These are phyloP conservation scores for Eilema griseolum DNA, from an alignment of 2,888 invertebrate species.

Conservation along the genomic window DNA sequence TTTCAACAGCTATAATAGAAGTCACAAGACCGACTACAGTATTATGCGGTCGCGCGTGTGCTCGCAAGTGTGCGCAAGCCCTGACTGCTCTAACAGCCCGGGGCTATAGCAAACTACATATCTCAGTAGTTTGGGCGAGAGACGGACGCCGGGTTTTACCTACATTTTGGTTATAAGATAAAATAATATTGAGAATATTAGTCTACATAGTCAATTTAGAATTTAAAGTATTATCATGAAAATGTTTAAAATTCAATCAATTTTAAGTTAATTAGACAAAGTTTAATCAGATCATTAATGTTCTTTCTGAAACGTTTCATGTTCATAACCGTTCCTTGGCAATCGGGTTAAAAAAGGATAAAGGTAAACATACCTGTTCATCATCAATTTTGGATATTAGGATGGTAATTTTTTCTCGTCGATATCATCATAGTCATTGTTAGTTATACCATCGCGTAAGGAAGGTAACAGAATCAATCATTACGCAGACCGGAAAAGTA, in stretches of 20 bases:
- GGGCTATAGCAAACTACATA: no score
- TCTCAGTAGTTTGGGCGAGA: no score
- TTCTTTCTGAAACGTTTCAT: neutral
- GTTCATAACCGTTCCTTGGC: neutral
- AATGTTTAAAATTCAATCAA: neutral
- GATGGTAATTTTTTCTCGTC: neutral
- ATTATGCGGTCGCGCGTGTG: no score
- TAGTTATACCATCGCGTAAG: neutral
- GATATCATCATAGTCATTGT: slow-evolving; percentile 1
- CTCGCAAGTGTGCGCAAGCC: no score
- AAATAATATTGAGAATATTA: neutral
- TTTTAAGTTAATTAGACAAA: no score
- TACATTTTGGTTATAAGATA: neutral
- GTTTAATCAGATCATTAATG: neutral
- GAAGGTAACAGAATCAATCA: neutral
- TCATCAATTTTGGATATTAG: neutral
- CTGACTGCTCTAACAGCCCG: no score
- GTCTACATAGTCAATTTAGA: neutral
- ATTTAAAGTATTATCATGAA: neutral
- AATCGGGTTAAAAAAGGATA: neutral
- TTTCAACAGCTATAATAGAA: no score
- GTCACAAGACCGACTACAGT: no score
- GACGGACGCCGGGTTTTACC: no score
- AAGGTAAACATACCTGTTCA: neutral
- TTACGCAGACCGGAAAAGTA: neutral